Evolutionary conservation across 1,140 invertebrate species (phyloP).

Genomic region (Maconellicoccus hirsutus): DNA sequence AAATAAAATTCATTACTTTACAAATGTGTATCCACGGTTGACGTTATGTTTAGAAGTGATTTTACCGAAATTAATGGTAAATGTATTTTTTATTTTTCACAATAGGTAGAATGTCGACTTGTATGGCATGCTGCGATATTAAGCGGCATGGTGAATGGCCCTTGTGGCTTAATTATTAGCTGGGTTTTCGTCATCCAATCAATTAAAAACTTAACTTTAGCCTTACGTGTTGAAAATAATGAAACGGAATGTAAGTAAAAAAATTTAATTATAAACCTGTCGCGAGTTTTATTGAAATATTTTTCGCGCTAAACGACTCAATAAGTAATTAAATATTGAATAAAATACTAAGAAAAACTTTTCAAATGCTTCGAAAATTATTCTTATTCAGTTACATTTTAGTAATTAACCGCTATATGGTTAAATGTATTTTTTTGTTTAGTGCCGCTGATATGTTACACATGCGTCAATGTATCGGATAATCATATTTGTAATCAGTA

Average conservation of each 20-base stretch:
- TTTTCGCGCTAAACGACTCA: too few species aligned
- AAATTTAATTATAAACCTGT: neutral
- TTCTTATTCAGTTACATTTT: too few species aligned
- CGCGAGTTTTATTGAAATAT: neutral
- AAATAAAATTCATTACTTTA: too few species aligned
- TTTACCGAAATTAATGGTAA: too few species aligned
- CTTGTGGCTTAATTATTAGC: conserved; percentile 3
- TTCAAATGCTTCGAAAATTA: too few species aligned
- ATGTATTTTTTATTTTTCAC: too few species aligned
- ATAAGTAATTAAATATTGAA: too few species aligned
- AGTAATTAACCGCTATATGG: too few species aligned
- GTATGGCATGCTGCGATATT: conserved; percentile 4
- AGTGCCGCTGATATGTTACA: conserved; percentile 45
- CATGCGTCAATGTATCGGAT: conserved; percentile 54
- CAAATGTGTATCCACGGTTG: too few species aligned
- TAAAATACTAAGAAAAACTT: too few species aligned
- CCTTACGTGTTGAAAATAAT: neutral
- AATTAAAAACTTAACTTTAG: conserved; percentile 9
- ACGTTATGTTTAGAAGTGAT: too few species aligned
- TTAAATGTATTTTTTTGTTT: neutral
- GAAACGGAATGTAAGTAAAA: conserved; percentile 11
- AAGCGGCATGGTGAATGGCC: conserved; percentile 13
- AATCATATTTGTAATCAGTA: conserved; percentile 53
- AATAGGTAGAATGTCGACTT: neutral
- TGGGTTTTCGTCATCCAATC: conserved; percentile 14